These are phyloP conservation scores for Trogon melanurus DNA, from an alignment of 2,113 vertebrate genomes.

Conservation along the genomic window DNA sequence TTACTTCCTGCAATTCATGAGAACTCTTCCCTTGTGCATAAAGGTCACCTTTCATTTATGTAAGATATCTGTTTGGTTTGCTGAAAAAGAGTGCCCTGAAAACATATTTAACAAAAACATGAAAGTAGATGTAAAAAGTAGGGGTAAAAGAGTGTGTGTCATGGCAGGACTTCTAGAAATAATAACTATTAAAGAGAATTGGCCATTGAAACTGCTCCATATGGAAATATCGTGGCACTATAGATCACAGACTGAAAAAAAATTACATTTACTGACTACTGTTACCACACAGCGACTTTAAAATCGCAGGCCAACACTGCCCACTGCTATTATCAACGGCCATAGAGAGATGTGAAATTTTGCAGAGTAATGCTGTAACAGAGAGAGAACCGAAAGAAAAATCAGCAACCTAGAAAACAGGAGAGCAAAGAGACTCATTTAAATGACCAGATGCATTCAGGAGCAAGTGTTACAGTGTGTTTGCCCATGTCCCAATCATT, in stretches of 20 bases:
- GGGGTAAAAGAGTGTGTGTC: not conserved
- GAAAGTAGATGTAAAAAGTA: constrained; percentile 32
- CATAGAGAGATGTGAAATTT: not conserved
- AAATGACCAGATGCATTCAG: not conserved
- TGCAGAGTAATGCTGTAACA: not conserved
- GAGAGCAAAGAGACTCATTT: not conserved
- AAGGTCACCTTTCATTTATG: constrained; percentile 76
- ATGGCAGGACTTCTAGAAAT: not conserved
- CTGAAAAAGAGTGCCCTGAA: constrained; percentile 54
- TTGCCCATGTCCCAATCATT: not conserved
- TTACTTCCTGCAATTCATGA: constrained; percentile 74
- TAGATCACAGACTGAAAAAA: not conserved
- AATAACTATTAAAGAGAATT: not conserved
- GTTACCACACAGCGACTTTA: not conserved
- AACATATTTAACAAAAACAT: not conserved
- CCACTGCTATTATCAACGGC: not conserved
- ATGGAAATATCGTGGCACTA: not conserved
- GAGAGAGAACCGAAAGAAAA: not conserved
- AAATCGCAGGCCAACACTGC: not conserved
- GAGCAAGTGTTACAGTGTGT: not conserved
- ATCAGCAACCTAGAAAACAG: not conserved
- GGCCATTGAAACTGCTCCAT: not conserved
- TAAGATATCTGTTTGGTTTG: constrained; percentile 37
- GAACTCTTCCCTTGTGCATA: constrained; percentile 68
- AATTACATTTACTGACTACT: not conserved